phyloP scores from a whole-genome alignment of 1,140 invertebrate species.

The Lerema accius region DNA sequence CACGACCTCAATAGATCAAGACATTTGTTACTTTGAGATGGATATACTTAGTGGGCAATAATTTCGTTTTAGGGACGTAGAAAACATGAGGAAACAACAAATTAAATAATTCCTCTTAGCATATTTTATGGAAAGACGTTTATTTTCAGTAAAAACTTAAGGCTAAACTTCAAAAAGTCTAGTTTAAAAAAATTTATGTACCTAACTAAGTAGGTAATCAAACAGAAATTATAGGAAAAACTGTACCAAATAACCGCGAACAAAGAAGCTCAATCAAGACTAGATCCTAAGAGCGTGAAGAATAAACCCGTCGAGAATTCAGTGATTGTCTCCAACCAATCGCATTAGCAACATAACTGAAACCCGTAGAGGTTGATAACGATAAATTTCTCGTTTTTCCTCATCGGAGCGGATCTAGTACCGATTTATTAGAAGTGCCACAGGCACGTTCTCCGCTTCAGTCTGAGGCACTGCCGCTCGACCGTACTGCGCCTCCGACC shows the following conservation, averaged over 20 bases:
- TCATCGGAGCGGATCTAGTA: background rate
- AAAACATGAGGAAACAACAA: too few species aligned
- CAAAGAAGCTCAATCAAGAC: constrained; percentile 14
- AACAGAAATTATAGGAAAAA: background rate
- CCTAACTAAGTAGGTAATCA: too few species aligned
- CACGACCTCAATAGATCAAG: too few species aligned
- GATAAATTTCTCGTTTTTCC: constrained; percentile 17
- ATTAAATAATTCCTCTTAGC: too few species aligned
- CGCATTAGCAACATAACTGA: constrained; percentile 13
- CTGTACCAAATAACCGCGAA: background rate
- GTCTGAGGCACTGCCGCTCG: background rate
- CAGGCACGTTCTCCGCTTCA: background rate
- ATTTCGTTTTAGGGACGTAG: too few species aligned
- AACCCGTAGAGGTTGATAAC: constrained; percentile 7
- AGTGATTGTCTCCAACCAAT: constrained; percentile 16
- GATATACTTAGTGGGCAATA: too few species aligned
- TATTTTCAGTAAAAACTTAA: too few species aligned
- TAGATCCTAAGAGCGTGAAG: background rate
- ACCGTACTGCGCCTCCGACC: background rate
- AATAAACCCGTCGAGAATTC: constrained; percentile 6
- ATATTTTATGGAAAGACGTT: too few species aligned
- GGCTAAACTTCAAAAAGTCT: too few species aligned
- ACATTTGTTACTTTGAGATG: too few species aligned
- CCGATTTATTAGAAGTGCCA: background rate
- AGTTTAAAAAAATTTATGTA: too few species aligned